A percentile compares a stretch with the other conserved stretches of the same genome.
Conservation (phyloP, 2,113 vertebrate genomes). For the Dissostichus mawsoni region DNA sequence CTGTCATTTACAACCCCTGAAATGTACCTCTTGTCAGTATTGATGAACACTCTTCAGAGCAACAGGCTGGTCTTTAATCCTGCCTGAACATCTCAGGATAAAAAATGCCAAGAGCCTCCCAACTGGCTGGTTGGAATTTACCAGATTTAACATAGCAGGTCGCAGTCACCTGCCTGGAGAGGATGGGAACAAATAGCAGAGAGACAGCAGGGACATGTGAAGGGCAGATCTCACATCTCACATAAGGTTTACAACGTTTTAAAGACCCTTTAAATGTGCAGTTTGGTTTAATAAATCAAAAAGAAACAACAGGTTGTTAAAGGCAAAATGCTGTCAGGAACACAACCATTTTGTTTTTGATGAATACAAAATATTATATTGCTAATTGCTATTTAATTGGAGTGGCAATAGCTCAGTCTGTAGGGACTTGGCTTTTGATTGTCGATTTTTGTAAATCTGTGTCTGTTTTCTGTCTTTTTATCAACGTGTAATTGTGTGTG, state of each 20-base stretch:
- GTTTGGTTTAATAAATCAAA: no score
- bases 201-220: slow-evolving; percentile 38
- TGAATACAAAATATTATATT: no score
- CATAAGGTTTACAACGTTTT: not conserved
- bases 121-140: slow-evolving; percentile 55
- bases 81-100: not conserved
- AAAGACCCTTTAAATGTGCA: no score
- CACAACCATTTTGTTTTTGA: no score
- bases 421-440: no score
- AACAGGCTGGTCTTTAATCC: slow-evolving; percentile 8
- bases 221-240: slow-evolving; percentile 22
- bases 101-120: slow-evolving; percentile 45
- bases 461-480: no score
- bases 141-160: slow-evolving; percentile 31
- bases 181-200: slow-evolving; percentile 46
- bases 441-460: no score
- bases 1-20: not conserved
- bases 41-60: slow-evolving; percentile 12
- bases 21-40: not conserved
- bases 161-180: slow-evolving; percentile 53
- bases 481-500: no score
- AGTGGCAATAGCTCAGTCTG: no score
- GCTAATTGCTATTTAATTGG: no score
- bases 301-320: no score
- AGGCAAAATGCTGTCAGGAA: no score